Evolutionary conservation across 1,140 invertebrate genomes (phyloP), one percentile per base, ranked within the genome.

Genomic region (Mizuhopecten yessoensis): DNA sequence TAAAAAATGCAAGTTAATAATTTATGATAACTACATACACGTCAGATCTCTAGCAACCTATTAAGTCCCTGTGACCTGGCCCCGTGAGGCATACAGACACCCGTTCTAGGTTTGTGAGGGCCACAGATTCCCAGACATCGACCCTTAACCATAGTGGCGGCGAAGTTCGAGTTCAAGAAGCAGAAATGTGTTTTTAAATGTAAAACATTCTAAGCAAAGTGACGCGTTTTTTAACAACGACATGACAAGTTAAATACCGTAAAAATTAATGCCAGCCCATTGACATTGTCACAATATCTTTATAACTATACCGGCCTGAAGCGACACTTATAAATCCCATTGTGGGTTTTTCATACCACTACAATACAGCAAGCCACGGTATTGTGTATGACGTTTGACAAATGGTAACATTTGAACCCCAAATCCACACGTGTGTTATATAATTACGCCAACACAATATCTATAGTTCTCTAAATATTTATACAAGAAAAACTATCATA

Each of bases 221-320:
- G 57, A 75, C 57, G 57, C 57, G 57, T 29, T 29, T 75, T n/a
- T 75, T 75, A 75, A 75, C 57, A 75, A 75, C 9, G 57, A n/a
- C 57, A 75, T 75, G 57, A 75, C 57, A 75, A 75, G 57, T 75
- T 75, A 75, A 75, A 75, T 75, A 75, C 23, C 57, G 57, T 75
- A 75, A 75, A 75, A 75, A 75, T 75, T 29, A 75, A 75, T 75
- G 57, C 23, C 57, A 75, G 29, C 57, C 57, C 23, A n/a, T 1
- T 75, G 57, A 75, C 57, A 75, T 75, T 75, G 57, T 75, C 23
- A 75, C 57, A 75, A 75, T 75, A n/a, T 29, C 57, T 75, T 75
- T 75, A 75, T 75, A 29, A 29, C 57, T 75, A 75, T 75, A 75
- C 57, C 9, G n/a, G 57, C 57, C 57, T 29, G 23, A 75, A 17